Base-by-base conservation (phyloP, 2,888 invertebrate species). In the Argyra leucocephala region DNA sequence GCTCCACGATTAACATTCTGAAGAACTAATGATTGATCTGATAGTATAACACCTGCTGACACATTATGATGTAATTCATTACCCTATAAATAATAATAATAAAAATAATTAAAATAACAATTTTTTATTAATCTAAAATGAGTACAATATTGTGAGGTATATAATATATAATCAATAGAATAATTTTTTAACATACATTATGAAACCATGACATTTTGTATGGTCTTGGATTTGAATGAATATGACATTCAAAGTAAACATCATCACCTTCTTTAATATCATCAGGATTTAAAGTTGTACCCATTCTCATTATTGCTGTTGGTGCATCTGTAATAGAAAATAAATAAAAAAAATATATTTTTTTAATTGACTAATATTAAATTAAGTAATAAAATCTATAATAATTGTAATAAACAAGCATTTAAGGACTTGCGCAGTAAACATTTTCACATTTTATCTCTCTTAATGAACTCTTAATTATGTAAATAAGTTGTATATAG, bases 201-300 rank as follows among this genome's bases (percentile, higher is more conserved):
- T 92, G 91, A 78, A 88, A 92, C 92, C 92, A 93, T 67, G 89
- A 86, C 73, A 92, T 86, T 76, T 91, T 88, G 80, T 91, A 89
- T 37, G 88, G 86, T 75, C 88, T 89, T 22, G 92, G 93, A 81
- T 93, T 93, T 63, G 92, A 88, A 75, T 86, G 85, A 69, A 93
- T 90, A 71, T 87, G 86, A 79, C 92, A 93, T 77, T 92, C 92
- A 79, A 93, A 93, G 79, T 92, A 92, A 67, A 91, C 92, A 78
- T 92, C 92, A 75, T 91, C 92, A 48, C 91, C 91, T 80, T 93
- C 93, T 79, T 92, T 93, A 76, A 93, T 92, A 78, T 90, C 89
- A 71, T 90, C 88, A 12, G 92, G 90, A 79, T 91, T 91, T 72
- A 93, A 82, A 73, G 86, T 90, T 69, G 89, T 88, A 63, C 92